Base-by-base conservation (phyloP, 2,888 invertebrate species). In the Allygus modestus region DNA sequence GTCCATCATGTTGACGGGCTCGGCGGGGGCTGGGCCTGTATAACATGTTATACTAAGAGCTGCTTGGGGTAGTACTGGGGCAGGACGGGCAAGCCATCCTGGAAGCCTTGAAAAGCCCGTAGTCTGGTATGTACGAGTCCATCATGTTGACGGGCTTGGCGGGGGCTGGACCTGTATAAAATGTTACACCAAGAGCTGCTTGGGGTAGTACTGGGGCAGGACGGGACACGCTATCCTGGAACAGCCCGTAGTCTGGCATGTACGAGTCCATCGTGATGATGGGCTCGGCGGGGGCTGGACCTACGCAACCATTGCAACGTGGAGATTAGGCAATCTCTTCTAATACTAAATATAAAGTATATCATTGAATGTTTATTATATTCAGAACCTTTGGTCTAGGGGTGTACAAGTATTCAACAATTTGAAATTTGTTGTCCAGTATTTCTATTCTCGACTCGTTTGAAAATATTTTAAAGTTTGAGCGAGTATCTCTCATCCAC, bases 51-150 rank as follows among this genome's bases (percentile, higher is more conserved):
- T n/a, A n/a, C 99, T 97, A 99, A 99, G 46, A 99, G 92, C 89
- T 99, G 99, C 89, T 99, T 99, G 0, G 99, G 99, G 91, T 99
- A 99, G 90, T 99, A 99, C 89, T 99, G 99, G 0, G 99, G 99
- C 85, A 99, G 91, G 61, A 99, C 98, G 0, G 99, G 99, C 98
- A 99, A 0, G 99, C 98, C 89, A 99, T 96, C 86, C 98, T 94
- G 5, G 98, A 97, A 0, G 99, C 99, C 91, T 99, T 99, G 91
- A 99, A 99, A 81, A 99, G 91, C 0, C 98, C 98, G 89, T 97
- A 97, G 91, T 97, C 97, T 0, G 97, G 97, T 96, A 97, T 96
- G 89, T 97, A 97, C 0, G 88, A 89, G 90, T 97, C 96, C 86
- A 95, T 90, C 86, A 91, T 90, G 71, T 41, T 77, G 28, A 82